phyloP scores from a whole-genome alignment of 1,140 invertebrate species.

The Atopsyche davidsoni region DNA sequence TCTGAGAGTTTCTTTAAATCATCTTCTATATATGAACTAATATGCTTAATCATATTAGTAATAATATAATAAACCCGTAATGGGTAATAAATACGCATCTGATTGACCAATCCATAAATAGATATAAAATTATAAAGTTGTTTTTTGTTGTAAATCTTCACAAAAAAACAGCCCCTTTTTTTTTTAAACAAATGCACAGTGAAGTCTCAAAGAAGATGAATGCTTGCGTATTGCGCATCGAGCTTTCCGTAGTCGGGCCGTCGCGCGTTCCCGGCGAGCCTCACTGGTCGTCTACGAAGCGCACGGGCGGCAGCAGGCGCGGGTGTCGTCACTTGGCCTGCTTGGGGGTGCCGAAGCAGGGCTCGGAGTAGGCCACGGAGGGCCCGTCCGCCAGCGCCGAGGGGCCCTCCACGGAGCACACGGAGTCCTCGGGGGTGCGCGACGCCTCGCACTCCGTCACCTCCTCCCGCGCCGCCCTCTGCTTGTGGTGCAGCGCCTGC shows the following conservation, averaged over 20 bases:
- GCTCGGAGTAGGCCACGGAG: constrained; percentile 29
- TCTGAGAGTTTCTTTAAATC: too few relatives aligned
- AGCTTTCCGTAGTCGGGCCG: background rate
- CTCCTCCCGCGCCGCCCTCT: constrained; percentile 50
- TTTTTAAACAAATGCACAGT: too few relatives aligned
- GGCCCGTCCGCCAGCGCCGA: constrained; percentile 44
- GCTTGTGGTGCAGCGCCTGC: constrained; percentile 57
- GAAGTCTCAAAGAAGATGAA: too few relatives aligned
- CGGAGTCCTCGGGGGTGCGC: constrained; percentile 62
- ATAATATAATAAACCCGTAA: too few relatives aligned
- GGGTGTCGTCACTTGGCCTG: constrained; percentile 29
- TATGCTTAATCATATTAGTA: too few relatives aligned
- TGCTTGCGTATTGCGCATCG: background rate
- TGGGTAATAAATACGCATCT: too few relatives aligned
- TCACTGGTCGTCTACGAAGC: constrained; percentile 11
- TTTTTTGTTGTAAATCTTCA: too few relatives aligned
- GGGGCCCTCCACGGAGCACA: constrained; percentile 69
- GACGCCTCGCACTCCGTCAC: constrained; percentile 63
- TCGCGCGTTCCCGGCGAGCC: constrained; percentile 2
- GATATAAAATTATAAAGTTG: too few relatives aligned
- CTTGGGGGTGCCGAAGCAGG: constrained; percentile 28
- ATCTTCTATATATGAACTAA: too few relatives aligned
- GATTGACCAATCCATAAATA: too few relatives aligned
- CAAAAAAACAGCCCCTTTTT: too few relatives aligned
- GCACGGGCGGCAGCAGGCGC: constrained; percentile 22